Evolutionary conservation across 2,888 invertebrate species (phyloP), one percentile per base, ranked within the genome.

Genomic region (Agrotis clavis): DNA sequence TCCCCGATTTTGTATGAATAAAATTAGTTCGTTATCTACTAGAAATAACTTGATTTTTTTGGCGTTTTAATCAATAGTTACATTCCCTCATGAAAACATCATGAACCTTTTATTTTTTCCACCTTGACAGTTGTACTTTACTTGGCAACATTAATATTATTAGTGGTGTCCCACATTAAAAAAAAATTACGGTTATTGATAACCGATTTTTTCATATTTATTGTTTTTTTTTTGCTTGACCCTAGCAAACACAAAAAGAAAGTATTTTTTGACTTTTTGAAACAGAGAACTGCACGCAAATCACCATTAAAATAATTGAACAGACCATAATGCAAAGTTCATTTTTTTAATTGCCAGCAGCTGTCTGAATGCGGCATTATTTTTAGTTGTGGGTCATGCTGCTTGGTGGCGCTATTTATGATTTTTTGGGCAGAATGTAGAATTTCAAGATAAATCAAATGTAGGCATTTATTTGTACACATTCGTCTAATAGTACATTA

Each of bases 61-160:
- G 9, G 41, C 30, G 35, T 35, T 35, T 35, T 35, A 35, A n/a
- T n/a, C n/a, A n/a, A n/a, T n/a, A n/a, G n/a, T n/a, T 30, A 30
- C 35, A 9, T 35, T 0, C 1, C 5, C 30, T 35, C 35, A 9
- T 35, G 9, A 35, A 35, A 35, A 35, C 9, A 9, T 35, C 9
- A 30, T 35, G 1, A 35, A 35, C 35, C 9, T 35, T 35, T 9
- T 9, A 9, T 9, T 35, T 19, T 45, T 48, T 2, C 2, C 2
- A 13, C 6, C 16, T 41, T 50, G n/a, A n/a, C 69, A 57, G 69
- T 19, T 16, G 16, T 5, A 19, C 2, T 48, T 60, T 47, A 47
- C 50, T 50, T 65, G 64, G 73, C 61, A 67, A 68, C 71, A 73
- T 57, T 62, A 53, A 66, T 65, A 69, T 21, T 45, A 53, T 30